Evolutionary conservation across 2,113 vertebrate species (phyloP).

Genomic region (sheep (Ovis aries)): DNA sequence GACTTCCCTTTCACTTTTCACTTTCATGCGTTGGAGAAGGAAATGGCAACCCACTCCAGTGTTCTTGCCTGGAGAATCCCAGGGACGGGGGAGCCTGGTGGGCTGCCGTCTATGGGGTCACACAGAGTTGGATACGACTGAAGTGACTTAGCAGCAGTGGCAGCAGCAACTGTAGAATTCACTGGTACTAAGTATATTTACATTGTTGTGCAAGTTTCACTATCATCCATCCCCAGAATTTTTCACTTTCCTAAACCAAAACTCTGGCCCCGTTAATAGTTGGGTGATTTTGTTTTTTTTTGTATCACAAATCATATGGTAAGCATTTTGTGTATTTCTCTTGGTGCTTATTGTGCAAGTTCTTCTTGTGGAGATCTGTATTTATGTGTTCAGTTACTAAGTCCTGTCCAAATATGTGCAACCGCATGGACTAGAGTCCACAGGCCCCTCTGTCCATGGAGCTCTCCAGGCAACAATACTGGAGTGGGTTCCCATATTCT

Average conservation of each 20-base stretch:
- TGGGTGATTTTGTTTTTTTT: not conserved
- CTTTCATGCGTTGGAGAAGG: too few species aligned
- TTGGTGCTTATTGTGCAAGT: not conserved
- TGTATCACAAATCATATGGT: not conserved
- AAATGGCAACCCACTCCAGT: too few species aligned
- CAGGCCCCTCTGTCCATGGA: not conserved
- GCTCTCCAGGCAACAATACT: not conserved
- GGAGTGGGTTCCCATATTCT: not conserved
- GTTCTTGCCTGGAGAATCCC: too few species aligned
- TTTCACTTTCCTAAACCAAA: not conserved
- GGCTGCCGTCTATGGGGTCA: too few species aligned
- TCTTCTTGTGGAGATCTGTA: not conserved
- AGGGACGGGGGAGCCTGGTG: too few species aligned
- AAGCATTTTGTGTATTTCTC: not conserved
- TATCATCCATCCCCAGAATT: not conserved
- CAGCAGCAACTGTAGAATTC: not conserved
- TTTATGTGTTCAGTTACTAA: not conserved
- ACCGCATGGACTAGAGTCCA: not conserved
- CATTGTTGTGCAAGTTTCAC: not conserved
- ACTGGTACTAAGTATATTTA: not conserved
- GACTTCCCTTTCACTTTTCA: too few species aligned
- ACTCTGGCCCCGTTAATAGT: not conserved
- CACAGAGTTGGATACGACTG: too few species aligned
- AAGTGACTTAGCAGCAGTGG: too few species aligned
- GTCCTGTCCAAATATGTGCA: not conserved